Percentiles rank a stretch among this genome's conserved stretches.
Evolutionary conservation across 2,888 invertebrate species (phyloP).

Genomic region (Heteromyza rotundicornis): DNA sequence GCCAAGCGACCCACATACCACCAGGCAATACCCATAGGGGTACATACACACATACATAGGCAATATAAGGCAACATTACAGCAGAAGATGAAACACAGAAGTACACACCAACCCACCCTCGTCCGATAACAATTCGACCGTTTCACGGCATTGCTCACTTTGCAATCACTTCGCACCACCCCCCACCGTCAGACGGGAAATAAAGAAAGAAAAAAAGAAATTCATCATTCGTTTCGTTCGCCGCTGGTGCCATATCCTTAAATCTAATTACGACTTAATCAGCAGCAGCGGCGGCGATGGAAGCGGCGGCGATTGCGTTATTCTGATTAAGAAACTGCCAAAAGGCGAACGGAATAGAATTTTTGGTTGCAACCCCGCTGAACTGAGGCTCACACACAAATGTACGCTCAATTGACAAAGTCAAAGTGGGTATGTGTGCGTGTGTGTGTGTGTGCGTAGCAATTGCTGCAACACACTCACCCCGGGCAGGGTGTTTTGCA

Average conservation of each 20-base stretch:
- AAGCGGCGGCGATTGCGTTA: not conserved
- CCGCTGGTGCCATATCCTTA: conserved; percentile 61
- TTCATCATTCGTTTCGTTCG: conserved; percentile 14
- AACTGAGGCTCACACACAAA: too few relatives aligned
- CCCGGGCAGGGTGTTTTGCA: not conserved
- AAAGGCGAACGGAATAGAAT: conserved; percentile 3
- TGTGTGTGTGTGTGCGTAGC: conserved; percentile 4
- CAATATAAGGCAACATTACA: conserved; percentile 35
- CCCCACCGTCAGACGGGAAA: too few relatives aligned
- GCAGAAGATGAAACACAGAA: conserved; percentile 16
- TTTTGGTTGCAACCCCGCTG: conserved; percentile 23
- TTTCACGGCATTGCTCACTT: conserved; percentile 11
- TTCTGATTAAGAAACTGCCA: conserved; percentile 31
- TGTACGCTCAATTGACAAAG: conserved; percentile 59
- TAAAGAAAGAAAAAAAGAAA: conserved; percentile 9
- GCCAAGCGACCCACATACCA: conserved; percentile 2
- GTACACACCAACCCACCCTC: not conserved
- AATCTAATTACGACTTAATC: conserved; percentile 64
- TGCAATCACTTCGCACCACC: too few relatives aligned
- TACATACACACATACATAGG: too few relatives aligned
- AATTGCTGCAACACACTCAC: not conserved
- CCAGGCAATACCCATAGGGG: conserved; percentile 35
- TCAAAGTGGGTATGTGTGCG: conserved; percentile 43
- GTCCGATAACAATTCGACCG: not conserved
- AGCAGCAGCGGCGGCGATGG: conserved; percentile 55